phyloP scores from a whole-genome alignment of 2,888 invertebrate genomes.

The Dicranocentrus wangi region DNA sequence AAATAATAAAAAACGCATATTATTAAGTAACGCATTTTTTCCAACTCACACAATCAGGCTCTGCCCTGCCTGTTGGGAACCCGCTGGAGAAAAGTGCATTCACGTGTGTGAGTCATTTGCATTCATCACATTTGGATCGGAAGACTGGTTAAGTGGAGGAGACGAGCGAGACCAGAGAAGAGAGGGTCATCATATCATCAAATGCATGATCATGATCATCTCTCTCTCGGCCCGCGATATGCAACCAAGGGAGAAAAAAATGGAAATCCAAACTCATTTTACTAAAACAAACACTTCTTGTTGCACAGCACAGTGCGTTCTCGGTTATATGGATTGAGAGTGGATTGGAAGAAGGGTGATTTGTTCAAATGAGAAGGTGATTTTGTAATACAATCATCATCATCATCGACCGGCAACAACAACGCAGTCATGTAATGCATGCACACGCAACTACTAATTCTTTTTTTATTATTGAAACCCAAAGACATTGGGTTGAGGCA shows the following conservation, averaged over 20 bases:
- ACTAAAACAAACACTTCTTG: slow-evolving; percentile 38
- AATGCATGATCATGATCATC: slow-evolving; percentile 20
- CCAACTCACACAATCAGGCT: background rate
- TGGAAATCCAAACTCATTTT: slow-evolving; percentile 43
- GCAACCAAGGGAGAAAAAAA: background rate
- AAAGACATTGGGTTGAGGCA: no score
- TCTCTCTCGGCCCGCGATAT: background rate
- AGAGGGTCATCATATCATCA: slow-evolving; percentile 14
- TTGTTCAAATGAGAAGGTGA: no score
- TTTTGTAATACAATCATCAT: no score
- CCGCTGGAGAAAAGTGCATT: slow-evolving; percentile 17
- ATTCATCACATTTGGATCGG: slow-evolving; percentile 24
- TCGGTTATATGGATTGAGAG: no score
- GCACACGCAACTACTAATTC: no score
- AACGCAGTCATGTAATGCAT: no score
- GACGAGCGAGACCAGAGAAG: no score
- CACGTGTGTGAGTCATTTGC: slow-evolving; percentile 49
- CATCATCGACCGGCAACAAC: no score
- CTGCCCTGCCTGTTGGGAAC: background rate
- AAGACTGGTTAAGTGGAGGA: background rate
- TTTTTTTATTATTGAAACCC: no score
- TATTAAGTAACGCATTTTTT: slow-evolving; percentile 13
- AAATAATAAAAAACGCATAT: slow-evolving; percentile 12
- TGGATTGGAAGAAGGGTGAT: no score
- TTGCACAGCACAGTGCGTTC: no score